Percentiles rank a stretch among this genome's conserved stretches.
These are phyloP conservation scores for Palythoa caribaeorum DNA, from an alignment of 92 coral and sea anemone genomes.

Conservation along the genomic window DNA sequence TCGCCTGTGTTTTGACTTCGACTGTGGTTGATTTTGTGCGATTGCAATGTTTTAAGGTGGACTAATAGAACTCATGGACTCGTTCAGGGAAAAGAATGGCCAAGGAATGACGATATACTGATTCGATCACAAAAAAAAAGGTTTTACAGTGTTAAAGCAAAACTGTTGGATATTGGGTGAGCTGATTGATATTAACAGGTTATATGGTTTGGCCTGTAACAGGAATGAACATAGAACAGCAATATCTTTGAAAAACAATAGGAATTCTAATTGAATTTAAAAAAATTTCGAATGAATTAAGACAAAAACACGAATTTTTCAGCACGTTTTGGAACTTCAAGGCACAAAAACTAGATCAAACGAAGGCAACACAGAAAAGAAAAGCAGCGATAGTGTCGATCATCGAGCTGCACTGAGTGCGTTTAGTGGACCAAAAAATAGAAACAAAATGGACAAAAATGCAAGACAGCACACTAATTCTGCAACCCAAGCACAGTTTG, in stretches of 20 bases:
- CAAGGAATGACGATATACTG: neutral
- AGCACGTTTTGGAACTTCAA: neutral
- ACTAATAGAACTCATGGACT: neutral
- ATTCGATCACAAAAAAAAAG: neutral
- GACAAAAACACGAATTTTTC: neutral
- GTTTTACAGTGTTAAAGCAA: neutral
- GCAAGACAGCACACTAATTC: neutral
- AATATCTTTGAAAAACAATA: neutral
- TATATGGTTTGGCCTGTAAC: neutral
- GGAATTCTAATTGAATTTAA: neutral
- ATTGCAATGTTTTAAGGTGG: neutral
- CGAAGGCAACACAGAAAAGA: neutral
- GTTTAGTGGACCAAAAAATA: neutral
- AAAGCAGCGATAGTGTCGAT: neutral
- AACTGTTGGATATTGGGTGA: neutral
- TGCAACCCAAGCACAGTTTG: neutral
- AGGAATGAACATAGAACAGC: neutral
- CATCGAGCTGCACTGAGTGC: neutral
- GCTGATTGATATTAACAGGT: neutral
- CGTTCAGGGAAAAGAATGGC: neutral
- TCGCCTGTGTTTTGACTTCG: neutral
- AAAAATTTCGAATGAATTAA: neutral
- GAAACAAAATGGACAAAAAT: neutral
- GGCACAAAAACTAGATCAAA: constrained; percentile 4
- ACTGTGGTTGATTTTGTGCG: neutral